Conservation (phyloP, 2,113 vertebrate species). For the Perccottus glenii region DNA sequence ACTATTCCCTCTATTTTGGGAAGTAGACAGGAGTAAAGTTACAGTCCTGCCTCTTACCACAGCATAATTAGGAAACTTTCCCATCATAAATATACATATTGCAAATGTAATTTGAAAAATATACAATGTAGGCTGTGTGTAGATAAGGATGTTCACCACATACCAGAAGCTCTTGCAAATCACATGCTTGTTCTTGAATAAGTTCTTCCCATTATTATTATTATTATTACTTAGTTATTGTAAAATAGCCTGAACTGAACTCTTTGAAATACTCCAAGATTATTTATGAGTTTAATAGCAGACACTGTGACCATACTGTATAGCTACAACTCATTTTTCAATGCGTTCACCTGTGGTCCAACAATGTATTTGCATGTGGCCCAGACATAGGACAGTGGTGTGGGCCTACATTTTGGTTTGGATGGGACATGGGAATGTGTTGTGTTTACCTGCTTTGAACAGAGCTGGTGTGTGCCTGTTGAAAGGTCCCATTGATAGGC, state of each 20-base stretch:
- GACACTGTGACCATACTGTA: background rate
- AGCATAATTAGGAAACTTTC: no score
- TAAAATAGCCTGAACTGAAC: no score
- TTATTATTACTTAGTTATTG: no score
- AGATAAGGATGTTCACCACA: no score
- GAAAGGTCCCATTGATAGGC: conserved; percentile 72
- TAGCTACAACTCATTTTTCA: background rate
- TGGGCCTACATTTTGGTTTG: conserved; percentile 15
- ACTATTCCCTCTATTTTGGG: background rate
- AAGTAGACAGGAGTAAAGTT: background rate
- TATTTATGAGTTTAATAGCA: background rate
- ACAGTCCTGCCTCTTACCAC: no score
- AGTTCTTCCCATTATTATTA: no score
- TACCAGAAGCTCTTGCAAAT: no score
- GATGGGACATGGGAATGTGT: conserved; percentile 33
- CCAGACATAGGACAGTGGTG: background rate
- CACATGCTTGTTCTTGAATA: no score
- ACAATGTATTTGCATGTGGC: background rate
- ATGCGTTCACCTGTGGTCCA: conserved; percentile 2
- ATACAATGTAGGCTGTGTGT: no score
- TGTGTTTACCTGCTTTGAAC: conserved; percentile 55
- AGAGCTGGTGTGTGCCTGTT: conserved; percentile 58
- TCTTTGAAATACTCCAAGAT: no score
- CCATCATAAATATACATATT: no score
- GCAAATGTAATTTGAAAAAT: no score